phyloP scores from a whole-genome alignment of 2,797 vertebrate species.

The Pygocentrus nattereri region DNA sequence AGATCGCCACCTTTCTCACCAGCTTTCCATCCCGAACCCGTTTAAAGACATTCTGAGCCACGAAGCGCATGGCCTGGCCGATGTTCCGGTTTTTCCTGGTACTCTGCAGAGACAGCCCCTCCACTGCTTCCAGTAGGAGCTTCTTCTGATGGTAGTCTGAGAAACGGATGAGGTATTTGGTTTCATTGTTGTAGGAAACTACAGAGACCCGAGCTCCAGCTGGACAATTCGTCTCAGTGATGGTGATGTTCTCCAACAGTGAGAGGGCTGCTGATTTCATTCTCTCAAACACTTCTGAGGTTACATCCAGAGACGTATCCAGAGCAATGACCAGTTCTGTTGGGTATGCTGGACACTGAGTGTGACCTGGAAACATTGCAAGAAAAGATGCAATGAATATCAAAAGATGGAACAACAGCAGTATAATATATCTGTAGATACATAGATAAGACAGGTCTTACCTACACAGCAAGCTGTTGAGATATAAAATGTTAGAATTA shows the following conservation, averaged over 20 bases:
- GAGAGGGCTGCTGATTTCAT: constrained; percentile 78
- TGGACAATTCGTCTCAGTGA: constrained; percentile 87
- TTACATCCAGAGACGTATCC: constrained; percentile 84
- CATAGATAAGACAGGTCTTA: constrained; percentile 26
- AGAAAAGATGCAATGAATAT: neutral
- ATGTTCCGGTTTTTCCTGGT: constrained; percentile 76
- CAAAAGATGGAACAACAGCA: too few relatives aligned
- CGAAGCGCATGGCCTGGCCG: constrained; percentile 84
- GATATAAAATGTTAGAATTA: neutral
- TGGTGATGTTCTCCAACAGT: constrained; percentile 77
- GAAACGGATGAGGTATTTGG: constrained; percentile 84
- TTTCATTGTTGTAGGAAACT: constrained; percentile 77
- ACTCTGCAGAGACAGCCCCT: constrained; percentile 71
- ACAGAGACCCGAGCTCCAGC: constrained; percentile 82
- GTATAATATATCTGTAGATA: too few relatives aligned
- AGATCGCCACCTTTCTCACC: constrained; percentile 85
- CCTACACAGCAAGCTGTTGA: constrained; percentile 56
- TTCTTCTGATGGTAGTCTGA: constrained; percentile 76
- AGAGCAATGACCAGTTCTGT: constrained; percentile 88
- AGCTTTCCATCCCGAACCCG: constrained; percentile 76
- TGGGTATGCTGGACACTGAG: constrained; percentile 81
- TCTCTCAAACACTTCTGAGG: constrained; percentile 73
- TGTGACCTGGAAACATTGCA: constrained; percentile 60
- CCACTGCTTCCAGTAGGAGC: constrained; percentile 74
- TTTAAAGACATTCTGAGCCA: constrained; percentile 87